Percentiles rank a stretch among this genome's conserved stretches.
Conservation (phyloP, 2,113 vertebrate genomes). For the Megaceryle maxima region DNA sequence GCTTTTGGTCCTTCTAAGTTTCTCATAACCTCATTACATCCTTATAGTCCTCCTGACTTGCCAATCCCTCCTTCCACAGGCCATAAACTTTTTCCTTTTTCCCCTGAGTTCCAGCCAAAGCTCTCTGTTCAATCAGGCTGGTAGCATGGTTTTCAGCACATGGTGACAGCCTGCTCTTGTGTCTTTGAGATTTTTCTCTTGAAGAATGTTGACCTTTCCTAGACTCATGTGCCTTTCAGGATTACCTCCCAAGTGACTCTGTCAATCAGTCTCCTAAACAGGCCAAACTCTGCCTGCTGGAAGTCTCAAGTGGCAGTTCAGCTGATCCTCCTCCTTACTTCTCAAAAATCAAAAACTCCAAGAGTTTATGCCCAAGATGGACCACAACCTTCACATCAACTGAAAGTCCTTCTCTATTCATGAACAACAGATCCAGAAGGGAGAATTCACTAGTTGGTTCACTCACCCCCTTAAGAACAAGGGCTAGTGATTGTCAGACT, state of each 20-base stretch:
- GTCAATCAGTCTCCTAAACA: too few relatives aligned
- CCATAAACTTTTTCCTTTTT: too few relatives aligned
- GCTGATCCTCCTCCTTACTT: not conserved
- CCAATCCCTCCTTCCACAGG: too few relatives aligned
- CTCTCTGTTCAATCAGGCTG: too few relatives aligned
- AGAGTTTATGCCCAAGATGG: too few relatives aligned
- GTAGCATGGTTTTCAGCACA: not conserved
- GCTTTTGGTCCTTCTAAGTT: not conserved
- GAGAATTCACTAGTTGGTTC: not conserved
- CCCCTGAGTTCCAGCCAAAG: too few relatives aligned
- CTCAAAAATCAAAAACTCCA: not conserved
- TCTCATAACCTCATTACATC: not conserved
- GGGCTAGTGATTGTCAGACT: too few relatives aligned
- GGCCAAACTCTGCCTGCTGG: too few relatives aligned
- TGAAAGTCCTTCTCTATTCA: not conserved
- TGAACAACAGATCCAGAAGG: not conserved
- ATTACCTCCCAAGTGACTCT: too few relatives aligned
- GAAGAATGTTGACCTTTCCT: not conserved
- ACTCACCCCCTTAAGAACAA: not conserved
- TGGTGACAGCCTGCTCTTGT: not conserved
- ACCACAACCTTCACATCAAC: not conserved
- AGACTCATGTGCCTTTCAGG: not conserved
- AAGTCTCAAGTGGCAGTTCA: too few relatives aligned
- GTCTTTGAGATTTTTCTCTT: not conserved
- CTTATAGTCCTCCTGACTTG: too few relatives aligned